Evolutionary conservation across 2,797 vertebrate genomes (phyloP).

Genomic region (Gallinago nigripennis): DNA sequence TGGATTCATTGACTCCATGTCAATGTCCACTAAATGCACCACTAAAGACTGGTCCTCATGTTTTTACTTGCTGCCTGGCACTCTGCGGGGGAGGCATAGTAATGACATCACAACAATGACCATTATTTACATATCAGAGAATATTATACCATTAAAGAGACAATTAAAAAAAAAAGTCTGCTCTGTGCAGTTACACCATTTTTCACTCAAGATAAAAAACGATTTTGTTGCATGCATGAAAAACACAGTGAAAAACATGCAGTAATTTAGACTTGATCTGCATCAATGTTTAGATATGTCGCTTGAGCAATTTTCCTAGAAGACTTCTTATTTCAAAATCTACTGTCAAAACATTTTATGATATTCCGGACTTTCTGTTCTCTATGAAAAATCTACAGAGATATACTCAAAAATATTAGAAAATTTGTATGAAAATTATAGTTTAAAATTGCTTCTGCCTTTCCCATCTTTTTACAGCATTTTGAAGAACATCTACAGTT

Average conservation of each 20-base stretch:
- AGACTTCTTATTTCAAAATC: background rate
- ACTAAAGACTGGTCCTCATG: background rate
- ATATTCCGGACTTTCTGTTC: background rate
- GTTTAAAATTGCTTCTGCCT: background rate
- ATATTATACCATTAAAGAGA: background rate
- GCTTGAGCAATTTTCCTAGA: slow-evolving; percentile 8
- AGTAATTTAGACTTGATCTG: background rate
- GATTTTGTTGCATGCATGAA: background rate
- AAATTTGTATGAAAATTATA: background rate
- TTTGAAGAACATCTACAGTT: slow-evolving; percentile 29
- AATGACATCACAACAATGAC: background rate
- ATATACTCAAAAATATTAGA: background rate
- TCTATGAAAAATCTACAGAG: background rate
- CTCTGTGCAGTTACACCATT: background rate
- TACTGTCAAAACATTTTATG: slow-evolving; percentile 29
- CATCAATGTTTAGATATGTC: background rate
- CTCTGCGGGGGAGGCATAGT: background rate
- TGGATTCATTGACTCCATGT: background rate
- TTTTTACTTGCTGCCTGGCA: background rate
- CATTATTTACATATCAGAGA: background rate
- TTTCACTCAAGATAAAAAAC: background rate
- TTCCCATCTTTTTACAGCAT: background rate
- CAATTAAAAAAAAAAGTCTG: background rate
- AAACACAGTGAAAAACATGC: background rate
- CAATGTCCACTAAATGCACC: background rate